Percentiles rank a stretch among this genome's conserved stretches.
These are phyloP conservation scores for Wasmannia auropunctata DNA, from an alignment of 1,140 invertebrate species.

Conservation along the genomic window DNA sequence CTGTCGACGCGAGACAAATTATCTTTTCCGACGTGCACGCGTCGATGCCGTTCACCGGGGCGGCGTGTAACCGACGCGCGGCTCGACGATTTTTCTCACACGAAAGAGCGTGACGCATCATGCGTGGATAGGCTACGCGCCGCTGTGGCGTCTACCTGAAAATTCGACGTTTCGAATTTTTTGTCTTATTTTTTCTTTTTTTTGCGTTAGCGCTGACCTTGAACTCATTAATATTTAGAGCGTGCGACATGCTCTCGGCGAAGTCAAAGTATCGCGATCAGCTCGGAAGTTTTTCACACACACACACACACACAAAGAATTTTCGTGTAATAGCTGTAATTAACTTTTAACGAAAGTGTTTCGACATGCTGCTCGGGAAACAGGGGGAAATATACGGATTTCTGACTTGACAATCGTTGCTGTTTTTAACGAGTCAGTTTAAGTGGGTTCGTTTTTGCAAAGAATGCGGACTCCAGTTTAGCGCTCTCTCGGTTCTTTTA, in stretches of 20 bases:
- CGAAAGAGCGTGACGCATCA: background rate
- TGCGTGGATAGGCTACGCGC: background rate
- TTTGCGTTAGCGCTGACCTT: constrained; percentile 31
- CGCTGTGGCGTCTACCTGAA: background rate
- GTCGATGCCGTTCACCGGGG: constrained; percentile 64
- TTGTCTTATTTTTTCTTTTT: background rate
- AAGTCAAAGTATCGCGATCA: background rate
- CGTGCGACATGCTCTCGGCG: background rate
- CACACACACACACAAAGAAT: background rate
- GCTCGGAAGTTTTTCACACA: background rate
- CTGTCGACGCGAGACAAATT: constrained; percentile 71
- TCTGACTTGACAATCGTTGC: background rate
- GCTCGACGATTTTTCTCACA: constrained; percentile 46
- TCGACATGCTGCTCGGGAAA: background rate
- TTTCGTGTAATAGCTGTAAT: background rate
- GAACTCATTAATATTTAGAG: constrained; percentile 48
- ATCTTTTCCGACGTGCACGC: constrained; percentile 65
- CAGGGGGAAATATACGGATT: background rate
- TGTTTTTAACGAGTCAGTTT: constrained; percentile 51
- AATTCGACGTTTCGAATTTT: constrained; percentile 26
- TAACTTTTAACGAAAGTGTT: background rate
- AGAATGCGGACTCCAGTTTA: constrained; percentile 30
- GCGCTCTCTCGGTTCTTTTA: background rate
- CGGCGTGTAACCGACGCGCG: constrained; percentile 4
- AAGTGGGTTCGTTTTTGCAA: constrained; percentile 32